phyloP scores from a whole-genome alignment of 1,140 invertebrate species.

The Apis florea region DNA sequence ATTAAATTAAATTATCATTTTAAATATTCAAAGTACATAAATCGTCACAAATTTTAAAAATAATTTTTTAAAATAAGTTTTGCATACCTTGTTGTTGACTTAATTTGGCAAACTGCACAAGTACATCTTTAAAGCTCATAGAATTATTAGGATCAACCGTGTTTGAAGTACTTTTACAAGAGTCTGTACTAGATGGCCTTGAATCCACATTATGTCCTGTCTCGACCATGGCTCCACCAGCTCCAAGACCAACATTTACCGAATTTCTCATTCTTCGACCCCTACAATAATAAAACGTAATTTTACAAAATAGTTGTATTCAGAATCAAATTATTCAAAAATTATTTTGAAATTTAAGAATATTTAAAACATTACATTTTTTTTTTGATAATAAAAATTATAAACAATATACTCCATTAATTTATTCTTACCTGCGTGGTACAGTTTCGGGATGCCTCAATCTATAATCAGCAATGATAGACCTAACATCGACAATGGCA shows the following conservation, averaged over 20 bases:
- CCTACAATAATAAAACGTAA: slow-evolving; percentile 52
- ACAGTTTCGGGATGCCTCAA: slow-evolving; percentile 87
- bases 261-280: slow-evolving; percentile 78
- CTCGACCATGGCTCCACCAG: slow-evolving; percentile 78
- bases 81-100: slow-evolving; percentile 79
- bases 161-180: slow-evolving; percentile 79
- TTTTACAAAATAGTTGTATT: too few relatives aligned
- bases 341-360: too few relatives aligned
- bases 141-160: slow-evolving; percentile 72
- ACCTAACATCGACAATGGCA: slow-evolving; percentile 88
- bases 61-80: background rate
- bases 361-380: too few relatives aligned
- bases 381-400: too few relatives aligned
- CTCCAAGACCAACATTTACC: slow-evolving; percentile 74
- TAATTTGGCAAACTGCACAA: slow-evolving; percentile 88
- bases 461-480: slow-evolving; percentile 91
- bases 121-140: slow-evolving; percentile 87
- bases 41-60: too few relatives aligned
- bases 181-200: slow-evolving; percentile 80
- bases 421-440: slow-evolving; percentile 80
- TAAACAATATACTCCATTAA: too few relatives aligned
- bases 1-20: too few relatives aligned
- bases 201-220: slow-evolving; percentile 74
- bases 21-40: background rate
- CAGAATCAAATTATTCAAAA: too few relatives aligned